Evolutionary conservation across 2,113 vertebrate genomes (phyloP), one percentile per base, ranked within the genome.

Genomic region (Siphamia tubifer): DNA sequence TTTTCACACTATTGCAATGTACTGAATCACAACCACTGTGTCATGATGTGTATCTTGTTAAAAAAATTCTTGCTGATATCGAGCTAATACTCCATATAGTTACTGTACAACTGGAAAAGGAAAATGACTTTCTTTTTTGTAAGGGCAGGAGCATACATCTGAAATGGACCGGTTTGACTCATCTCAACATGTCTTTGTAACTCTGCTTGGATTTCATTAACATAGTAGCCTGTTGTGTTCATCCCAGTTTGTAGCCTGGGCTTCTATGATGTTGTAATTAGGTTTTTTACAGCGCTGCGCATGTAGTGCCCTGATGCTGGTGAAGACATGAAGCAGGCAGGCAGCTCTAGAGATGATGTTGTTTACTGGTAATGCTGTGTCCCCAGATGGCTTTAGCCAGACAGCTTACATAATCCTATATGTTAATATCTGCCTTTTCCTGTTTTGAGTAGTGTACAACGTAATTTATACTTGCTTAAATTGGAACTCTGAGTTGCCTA

Each of bases 281-380:
- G 8, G 83, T 92, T 94, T 92, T 92, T 84, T 68, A 85, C 90
- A 77, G 88, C 86, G 77, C 82, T 75, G 64, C 88, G 7, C 17
- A 17, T 60, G 55, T 6, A 87, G 86, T 19, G 27, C 43, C 16
- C 28, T 84, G 61, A 60, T 88, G 17, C 77, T 81, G 75, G 70
- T 4, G 32, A 30, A 7, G 19, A 58, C 21, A 77, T 36, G 83
- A 47, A 65, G 51, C 77, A 45, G n/a, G 36, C n/a, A n/a, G 65
- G 21, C 74, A 74, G 69, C 72, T 77, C 57, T 51, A 40, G 80
- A 88, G 54, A 62, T 86, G 54, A 62, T 86, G 91, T 87, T 93
- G 90, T 93, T 90, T 80, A 72, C 16, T 42, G 68, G 63, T 85
- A 87, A 91, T 89, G 89, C 81, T 65, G 74, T 87, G 79, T 72